Conservation (phyloP, 53 echinoderm and acorn worm species). For the Glandiceps talaboti region DNA sequence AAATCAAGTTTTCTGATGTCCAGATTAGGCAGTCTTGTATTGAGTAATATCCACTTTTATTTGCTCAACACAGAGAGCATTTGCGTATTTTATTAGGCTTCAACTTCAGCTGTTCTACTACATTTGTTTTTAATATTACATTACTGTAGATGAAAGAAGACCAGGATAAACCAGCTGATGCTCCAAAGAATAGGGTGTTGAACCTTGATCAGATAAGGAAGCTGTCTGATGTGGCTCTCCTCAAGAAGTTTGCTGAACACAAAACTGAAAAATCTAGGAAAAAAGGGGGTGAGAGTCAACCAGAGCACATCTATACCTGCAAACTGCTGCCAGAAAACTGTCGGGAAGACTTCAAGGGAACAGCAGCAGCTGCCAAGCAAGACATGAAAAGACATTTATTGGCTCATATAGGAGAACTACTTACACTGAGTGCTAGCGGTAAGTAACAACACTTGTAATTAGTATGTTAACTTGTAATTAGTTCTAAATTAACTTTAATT, state of each 20-base stretch:
- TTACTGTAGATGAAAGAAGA: constrained; percentile 1
- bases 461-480: too few species aligned
- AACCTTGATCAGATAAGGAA: constrained; percentile 81
- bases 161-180: background rate
- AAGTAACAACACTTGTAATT: too few species aligned
- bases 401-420: constrained; percentile 78
- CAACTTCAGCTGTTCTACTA: too few species aligned
- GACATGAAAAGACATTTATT: constrained; percentile 86
- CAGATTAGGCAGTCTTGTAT: too few species aligned
- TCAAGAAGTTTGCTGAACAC: constrained; percentile 55
- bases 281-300: constrained; percentile 26
- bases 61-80: background rate
- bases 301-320: constrained; percentile 75
- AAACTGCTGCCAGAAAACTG: constrained; percentile 87
- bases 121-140: too few species aligned
- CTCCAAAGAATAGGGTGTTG: constrained; percentile 28
- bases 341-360: constrained; percentile 77
- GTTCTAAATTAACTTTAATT: too few species aligned
- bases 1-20: too few species aligned
- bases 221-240: constrained; percentile 57
- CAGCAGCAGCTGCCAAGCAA: constrained; percentile 56
- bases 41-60: background rate
- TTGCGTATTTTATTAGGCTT: too few species aligned
- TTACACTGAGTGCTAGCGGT: constrained; percentile 80
- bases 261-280: constrained; percentile 60